Evolutionary conservation across 1,140 invertebrate species (phyloP), one percentile per base, ranked within the genome.

Genomic region (Drosophila elegans): DNA sequence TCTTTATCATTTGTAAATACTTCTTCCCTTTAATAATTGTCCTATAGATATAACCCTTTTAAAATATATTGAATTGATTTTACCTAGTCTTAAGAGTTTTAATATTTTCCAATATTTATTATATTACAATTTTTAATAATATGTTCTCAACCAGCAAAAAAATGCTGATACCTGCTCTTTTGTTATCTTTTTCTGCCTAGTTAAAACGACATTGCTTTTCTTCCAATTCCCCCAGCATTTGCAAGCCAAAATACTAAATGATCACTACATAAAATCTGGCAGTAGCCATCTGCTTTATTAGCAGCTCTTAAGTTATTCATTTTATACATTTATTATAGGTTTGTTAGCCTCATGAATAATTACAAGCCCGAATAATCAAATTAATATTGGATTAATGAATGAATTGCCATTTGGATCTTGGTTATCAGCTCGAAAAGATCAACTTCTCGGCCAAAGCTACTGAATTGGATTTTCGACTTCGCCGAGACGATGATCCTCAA

Each of bases 371-470:
- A 45, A 60, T 60, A 57, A 63, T 44, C 55, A 60, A 63, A 60
- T 63, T 63, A 63, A 60, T 60, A 60, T 36, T 29, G 54, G 57
- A 42, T 49, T 67, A 67, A 64, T 67, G 44, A 67, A 64, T 63
- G 62, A 46, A 61, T 60, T 32, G 12, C 39, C 32, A 27, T 29
- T 10, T 12, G 12, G 49, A 56, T 45, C 16, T 45, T 12, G 13
- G 12, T 10, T 57, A 45, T 59, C 55, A 45, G 11, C 1, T 29
- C 27, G 9, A 41, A 45, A 27, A 53, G 41, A 39, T 32, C 62
- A 21, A 7, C 36, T 36, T 34, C 4, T 27, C 25, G 12, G 16
- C 11, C 7, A 5, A 25, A 46, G 67, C 63, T 71, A 55, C 67
- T 41, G 67, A 69, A 69, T 69, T 69, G 16, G 64, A 29, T 9